Evolutionary conservation across 2,888 invertebrate genomes (phyloP).

Genomic region (Ennomos quercinarius): DNA sequence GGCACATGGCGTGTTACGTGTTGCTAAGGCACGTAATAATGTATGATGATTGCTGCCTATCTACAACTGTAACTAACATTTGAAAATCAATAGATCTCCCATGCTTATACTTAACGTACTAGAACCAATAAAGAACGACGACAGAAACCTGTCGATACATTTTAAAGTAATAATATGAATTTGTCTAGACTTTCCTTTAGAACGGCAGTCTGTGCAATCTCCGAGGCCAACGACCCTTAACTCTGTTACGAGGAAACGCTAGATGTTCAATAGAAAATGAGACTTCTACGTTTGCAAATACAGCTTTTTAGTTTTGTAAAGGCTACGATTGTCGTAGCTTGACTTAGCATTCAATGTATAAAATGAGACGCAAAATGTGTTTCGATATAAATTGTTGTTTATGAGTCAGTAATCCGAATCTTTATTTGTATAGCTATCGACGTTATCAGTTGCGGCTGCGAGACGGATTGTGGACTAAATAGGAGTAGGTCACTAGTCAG

Average conservation of each 20-base stretch:
- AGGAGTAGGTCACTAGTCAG: conserved; percentile 44
- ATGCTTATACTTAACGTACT: too few species aligned
- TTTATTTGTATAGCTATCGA: conserved; percentile 20
- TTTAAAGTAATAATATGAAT: not conserved
- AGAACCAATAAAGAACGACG: too few species aligned
- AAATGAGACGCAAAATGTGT: not conserved
- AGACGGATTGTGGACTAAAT: conserved; percentile 38
- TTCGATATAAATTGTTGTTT: not conserved
- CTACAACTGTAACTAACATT: too few species aligned
- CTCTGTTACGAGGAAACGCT: not conserved
- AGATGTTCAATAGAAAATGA: too few species aligned
- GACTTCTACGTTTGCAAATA: too few species aligned
- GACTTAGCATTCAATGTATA: too few species aligned
- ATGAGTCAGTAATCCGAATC: conserved; percentile 6
- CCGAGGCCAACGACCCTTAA: conserved; percentile 10
- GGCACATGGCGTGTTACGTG: conserved; percentile 8
- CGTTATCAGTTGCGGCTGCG: conserved; percentile 28
- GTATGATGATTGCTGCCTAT: not conserved
- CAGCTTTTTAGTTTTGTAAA: too few species aligned
- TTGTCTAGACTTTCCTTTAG: conserved; percentile 9
- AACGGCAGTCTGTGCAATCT: conserved; percentile 11
- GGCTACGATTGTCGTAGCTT: too few species aligned
- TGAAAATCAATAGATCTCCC: too few species aligned
- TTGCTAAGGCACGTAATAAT: conserved; percentile 7
- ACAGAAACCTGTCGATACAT: too few species aligned